Evolutionary conservation across 2,888 invertebrate genomes (phyloP), one percentile per base, ranked within the genome.

Genomic region (Drosophila demipolita): DNA sequence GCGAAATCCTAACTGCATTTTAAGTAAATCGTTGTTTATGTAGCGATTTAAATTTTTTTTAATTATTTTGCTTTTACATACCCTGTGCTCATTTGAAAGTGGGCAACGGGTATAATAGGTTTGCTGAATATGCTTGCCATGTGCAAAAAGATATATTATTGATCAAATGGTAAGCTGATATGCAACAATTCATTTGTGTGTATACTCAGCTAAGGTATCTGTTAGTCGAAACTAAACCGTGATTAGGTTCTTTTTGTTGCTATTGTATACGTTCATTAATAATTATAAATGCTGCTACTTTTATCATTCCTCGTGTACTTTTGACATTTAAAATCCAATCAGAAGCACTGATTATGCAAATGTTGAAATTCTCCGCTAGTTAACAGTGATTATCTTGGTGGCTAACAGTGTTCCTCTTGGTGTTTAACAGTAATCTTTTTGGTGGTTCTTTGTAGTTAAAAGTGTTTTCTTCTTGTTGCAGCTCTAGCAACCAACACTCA

Each of bases 191-290:
- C 0, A n/a, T 32, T n/a, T 12, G 12, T 38, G 12, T 26, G 17
- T 29, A 9, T n/a, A 8, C 2, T 29, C 1, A 32, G 6, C 17
- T n/a, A 55, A 32, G 20, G 57, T 17, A 57, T 42, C 20, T 40
- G n/a, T 20, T 20, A 40, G 57, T 57, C 40, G 20, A 15, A 40
- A 40, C 15, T 0, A 40, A 29, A 40, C n/a, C 1, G 4, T 3
- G 8, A 8, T 1, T 9, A 8, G 23, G 5, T 20, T 26, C 49
- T 52, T 55, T 62, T 66, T 66, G 36, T 63, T 36, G 50, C 29
- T 62, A 35, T 57, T 69, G 36, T 74, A 69, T 73, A 75, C 80
- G 77, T 80, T 82, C 82, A 83, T 87, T 85, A 81, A 77, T 80
- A 73, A 82, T 84, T 79, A 80, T 40, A 64, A 38, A 58, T 55